phyloP scores from a whole-genome alignment of 23 tunicate genomes.

The Halocynthia aurantium region DNA sequence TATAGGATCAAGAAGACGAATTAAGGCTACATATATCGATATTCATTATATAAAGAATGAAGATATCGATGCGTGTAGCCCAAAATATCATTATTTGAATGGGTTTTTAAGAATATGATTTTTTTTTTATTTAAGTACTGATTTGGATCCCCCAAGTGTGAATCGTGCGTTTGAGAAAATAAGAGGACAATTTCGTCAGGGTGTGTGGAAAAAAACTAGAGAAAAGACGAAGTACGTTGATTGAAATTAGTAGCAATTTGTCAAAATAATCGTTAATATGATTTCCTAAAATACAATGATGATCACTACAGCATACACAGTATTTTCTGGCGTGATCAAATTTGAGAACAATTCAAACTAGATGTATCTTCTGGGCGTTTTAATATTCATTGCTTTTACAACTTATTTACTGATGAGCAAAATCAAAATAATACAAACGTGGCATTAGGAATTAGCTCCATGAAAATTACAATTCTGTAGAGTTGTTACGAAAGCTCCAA shows the following conservation, averaged over 20 bases:
- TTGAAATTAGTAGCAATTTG: too few species aligned
- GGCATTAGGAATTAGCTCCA: too few species aligned
- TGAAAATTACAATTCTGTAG: too few species aligned
- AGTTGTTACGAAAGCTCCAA: too few species aligned
- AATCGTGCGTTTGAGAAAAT: slow-evolving; percentile 32
- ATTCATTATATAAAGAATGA: neutral
- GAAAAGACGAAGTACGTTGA: neutral
- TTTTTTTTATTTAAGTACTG: slow-evolving; percentile 18
- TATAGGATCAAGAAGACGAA: too few species aligned
- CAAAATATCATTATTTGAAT: too few species aligned
- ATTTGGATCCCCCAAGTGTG: slow-evolving; percentile 23
- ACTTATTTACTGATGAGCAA: too few species aligned
- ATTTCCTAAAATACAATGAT: neutral
- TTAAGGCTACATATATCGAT: too few species aligned
- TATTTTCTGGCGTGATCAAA: too few species aligned
- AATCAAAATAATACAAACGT: too few species aligned
- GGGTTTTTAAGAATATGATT: neutral
- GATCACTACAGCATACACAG: neutral
- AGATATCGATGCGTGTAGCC: too few species aligned
- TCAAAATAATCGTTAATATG: neutral
- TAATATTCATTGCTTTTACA: neutral
- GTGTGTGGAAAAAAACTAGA: neutral
- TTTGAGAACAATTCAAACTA: too few species aligned
- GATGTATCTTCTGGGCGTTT: neutral
- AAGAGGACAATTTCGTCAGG: neutral